Percentiles rank a stretch among this genome's conserved stretches.
Conservation (phyloP, 2,888 invertebrate genomes). For the Pinctada fucata region DNA sequence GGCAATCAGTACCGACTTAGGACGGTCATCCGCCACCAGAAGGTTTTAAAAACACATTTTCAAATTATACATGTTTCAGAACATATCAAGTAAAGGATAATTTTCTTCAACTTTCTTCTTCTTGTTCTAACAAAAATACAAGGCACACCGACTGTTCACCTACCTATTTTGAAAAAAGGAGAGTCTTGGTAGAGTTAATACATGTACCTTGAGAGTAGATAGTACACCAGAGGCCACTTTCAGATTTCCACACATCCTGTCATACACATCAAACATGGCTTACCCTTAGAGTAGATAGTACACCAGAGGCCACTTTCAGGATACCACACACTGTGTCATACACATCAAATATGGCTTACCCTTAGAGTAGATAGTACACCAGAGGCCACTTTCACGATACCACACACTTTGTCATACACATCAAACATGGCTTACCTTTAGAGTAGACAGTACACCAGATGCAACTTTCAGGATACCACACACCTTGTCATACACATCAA, state of each 20-base stretch:
- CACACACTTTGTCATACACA: slow-evolving; percentile 83
- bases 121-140: too few species aligned
- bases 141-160: too few species aligned
- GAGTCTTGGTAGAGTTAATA: slow-evolving; percentile 47
- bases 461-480: too few species aligned
- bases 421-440: slow-evolving; percentile 89
- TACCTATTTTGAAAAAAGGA: too few species aligned
- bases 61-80: too few species aligned
- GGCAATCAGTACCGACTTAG: too few species aligned
- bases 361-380: slow-evolving; percentile 84
- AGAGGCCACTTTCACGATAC: slow-evolving; percentile 81
- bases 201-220: slow-evolving; percentile 83
- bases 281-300: slow-evolving; percentile 83
- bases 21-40: background rate
- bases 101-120: too few species aligned
- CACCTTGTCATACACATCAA: slow-evolving; percentile 85
- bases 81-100: too few species aligned
- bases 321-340: slow-evolving; percentile 83
- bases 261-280: slow-evolving; percentile 84
- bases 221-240: slow-evolving; percentile 84
- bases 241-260: slow-evolving; percentile 81
- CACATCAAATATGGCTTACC: slow-evolving; percentile 84
- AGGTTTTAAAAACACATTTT: background rate
- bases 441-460: too few species aligned
- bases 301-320: slow-evolving; percentile 82